Base-by-base conservation (phyloP, 2,113 vertebrate species). In the Lethenteron reissneri region DNA sequence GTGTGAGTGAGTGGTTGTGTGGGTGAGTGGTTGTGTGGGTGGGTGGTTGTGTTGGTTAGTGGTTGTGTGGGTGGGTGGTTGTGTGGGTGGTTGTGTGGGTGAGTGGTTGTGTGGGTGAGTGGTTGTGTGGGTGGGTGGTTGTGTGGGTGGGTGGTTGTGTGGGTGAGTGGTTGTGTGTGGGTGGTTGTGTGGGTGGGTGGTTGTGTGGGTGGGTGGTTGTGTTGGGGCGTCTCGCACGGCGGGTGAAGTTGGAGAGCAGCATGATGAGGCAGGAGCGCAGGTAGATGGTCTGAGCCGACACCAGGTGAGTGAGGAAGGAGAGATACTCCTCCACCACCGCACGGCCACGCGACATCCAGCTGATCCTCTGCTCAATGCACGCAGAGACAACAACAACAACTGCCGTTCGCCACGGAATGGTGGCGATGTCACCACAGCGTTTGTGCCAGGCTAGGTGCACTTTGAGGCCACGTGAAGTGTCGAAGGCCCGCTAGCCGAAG, bases 271-370 rank as follows among this genome's bases (percentile, higher is more conserved):
- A 95, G 0, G 88, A 78, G 70, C 90, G 79, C 15, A 99, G 83
- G 72, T 88, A 92, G 21, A 97, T 86, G 0, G 92, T 99, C 80
- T 99, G 94, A 1, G 92, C 94, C 2, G 94, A 97, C 6, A 99
- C 89, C 11, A 99, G 83, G 75, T 91, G 94, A 56, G 86, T 80
- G 59, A 99, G 86, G 74, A 99, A 97, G 41, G 85, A 79, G 80
- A 99, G 76, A 71, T 92, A 99, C 71, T 95, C 94, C 11, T 96
- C 90, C 74, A 89, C 86, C 56, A 99, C 94, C 1, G 82, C 79
- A 12, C 73, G 80, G 78, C 88, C 87, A 73, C 91, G 85, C 4
- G 79, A 82, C 57, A 91, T 74, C 92, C 94, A 99, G 0, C 85
- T 85, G 58, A 97, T 71, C 60, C 80, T 87, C 94, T 99, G 75